Evolutionary conservation across 2,888 invertebrate species (phyloP).

Genomic region (Cordilura impudica): DNA sequence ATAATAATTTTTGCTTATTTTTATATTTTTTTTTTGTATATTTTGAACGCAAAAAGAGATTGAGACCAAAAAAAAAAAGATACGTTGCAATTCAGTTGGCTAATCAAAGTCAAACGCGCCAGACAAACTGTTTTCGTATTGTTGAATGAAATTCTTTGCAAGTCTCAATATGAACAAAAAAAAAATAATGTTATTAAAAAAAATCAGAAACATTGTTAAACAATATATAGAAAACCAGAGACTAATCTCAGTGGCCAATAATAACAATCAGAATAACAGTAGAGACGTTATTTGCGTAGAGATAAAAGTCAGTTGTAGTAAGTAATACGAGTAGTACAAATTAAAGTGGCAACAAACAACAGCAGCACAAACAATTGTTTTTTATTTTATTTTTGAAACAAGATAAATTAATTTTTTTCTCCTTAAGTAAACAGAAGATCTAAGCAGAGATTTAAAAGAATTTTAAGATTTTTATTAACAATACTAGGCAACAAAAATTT

Average conservation of each 20-base stretch:
- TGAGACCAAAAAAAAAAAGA: background rate
- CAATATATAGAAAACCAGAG: conserved; percentile 22
- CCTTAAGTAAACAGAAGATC: background rate
- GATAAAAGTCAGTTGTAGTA: conserved; percentile 31
- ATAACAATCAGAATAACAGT: conserved; percentile 25
- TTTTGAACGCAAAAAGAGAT: background rate
- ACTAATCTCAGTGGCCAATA: conserved; percentile 27
- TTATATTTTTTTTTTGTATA: background rate
- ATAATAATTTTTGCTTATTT: background rate
- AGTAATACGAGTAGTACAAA: conserved; percentile 1
- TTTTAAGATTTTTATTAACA: conserved; percentile 35
- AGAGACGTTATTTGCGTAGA: conserved; percentile 25
- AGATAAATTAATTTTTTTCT: conserved; percentile 32
- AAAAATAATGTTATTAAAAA: conserved; percentile 24
- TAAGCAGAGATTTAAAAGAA: background rate
- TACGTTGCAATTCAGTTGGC: conserved; percentile 3
- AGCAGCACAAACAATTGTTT: conserved; percentile 13
- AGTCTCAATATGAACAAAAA: conserved; percentile 41
- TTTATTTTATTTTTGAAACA: conserved; percentile 21
- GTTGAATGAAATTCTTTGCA: conserved; percentile 53
- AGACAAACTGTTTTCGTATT: conserved; percentile 49
- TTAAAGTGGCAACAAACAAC: background rate
- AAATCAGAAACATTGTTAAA: conserved; percentile 44
- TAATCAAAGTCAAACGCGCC: conserved; percentile 45
- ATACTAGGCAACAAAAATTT: too few relatives aligned